These are phyloP conservation scores for Phyllotis vaccarum DNA, from an alignment of 2,797 vertebrate species.

Conservation along the genomic window DNA sequence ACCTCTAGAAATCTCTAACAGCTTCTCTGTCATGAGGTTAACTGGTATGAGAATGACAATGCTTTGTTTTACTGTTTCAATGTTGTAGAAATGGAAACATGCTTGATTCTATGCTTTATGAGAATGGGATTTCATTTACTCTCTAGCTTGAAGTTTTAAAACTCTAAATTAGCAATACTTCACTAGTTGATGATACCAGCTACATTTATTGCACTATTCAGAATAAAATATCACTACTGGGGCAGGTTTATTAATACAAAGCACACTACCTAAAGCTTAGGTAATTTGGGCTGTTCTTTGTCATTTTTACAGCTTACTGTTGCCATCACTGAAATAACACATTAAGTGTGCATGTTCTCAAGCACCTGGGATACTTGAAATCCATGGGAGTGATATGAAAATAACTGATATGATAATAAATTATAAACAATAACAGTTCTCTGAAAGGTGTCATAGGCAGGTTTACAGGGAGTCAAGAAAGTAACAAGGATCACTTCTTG, in stretches of 20 bases:
- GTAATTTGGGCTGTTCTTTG: conserved; percentile 83
- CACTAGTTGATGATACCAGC: conserved; percentile 83
- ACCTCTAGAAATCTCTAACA: conserved; percentile 57
- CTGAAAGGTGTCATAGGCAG: conserved; percentile 12
- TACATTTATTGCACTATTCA: conserved; percentile 85
- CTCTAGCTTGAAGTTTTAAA: conserved; percentile 84
- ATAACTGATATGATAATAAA: conserved; percentile 63
- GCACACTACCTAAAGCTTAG: conserved; percentile 82
- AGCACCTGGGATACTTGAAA: conserved; percentile 84
- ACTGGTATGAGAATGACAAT: conserved; percentile 70
- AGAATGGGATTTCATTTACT: conserved; percentile 83
- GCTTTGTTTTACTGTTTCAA: conserved; percentile 81
- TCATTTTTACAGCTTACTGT: conserved; percentile 83
- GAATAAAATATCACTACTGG: conserved; percentile 85
- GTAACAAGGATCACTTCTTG: neutral
- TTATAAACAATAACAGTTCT: neutral
- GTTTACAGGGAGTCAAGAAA: conserved; percentile 6
- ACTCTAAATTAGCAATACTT: conserved; percentile 85
- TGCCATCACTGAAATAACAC: conserved; percentile 80
- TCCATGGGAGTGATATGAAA: conserved; percentile 47
- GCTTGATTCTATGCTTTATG: conserved; percentile 83
- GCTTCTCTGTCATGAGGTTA: conserved; percentile 72
- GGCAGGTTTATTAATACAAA: conserved; percentile 81
- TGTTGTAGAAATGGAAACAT: conserved; percentile 71
- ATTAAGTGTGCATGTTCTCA: conserved; percentile 85